Evolutionary conservation across 2,888 invertebrate species (phyloP).

Genomic region (Operophtera brumata): DNA sequence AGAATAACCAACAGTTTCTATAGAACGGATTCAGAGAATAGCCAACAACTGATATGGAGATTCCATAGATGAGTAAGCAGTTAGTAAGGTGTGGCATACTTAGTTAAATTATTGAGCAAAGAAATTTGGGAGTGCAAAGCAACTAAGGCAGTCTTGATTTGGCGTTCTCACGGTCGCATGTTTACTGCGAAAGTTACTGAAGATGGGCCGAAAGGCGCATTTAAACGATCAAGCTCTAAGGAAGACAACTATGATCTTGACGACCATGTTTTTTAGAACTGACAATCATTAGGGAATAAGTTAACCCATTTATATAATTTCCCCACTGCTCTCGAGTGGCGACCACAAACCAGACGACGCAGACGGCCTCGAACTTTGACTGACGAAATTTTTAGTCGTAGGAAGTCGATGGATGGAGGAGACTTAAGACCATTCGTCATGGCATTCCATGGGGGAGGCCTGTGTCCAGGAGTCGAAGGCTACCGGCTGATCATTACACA

Average conservation of each 20-base stretch:
- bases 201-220: neutral
- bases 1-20: neutral
- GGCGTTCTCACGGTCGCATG: constrained; percentile 10
- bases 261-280: too few relatives aligned
- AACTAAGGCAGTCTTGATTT: constrained; percentile 16
- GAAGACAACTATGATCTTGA: too few relatives aligned
- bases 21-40: neutral
- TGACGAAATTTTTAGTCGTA: too few relatives aligned
- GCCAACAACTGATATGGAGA: neutral
- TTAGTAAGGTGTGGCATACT: constrained; percentile 6
- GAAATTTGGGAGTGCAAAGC: constrained; percentile 10
- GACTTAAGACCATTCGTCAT: too few relatives aligned
- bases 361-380: neutral
- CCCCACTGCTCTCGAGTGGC: too few relatives aligned
- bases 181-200: constrained; percentile 16
- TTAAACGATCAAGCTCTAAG: constrained; percentile 10
- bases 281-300: too few relatives aligned
- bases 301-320: too few relatives aligned
- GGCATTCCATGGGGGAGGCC: too few relatives aligned
- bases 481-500: too few relatives aligned
- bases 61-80: constrained; percentile 1
- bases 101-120: constrained; percentile 1
- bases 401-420: too few relatives aligned
- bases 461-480: too few relatives aligned
- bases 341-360: too few relatives aligned